A percentile compares a stretch with the other conserved stretches of the same genome.
These are phyloP conservation scores for Panopea generosa DNA, from an alignment of 2,888 invertebrate genomes.

Conservation along the genomic window DNA sequence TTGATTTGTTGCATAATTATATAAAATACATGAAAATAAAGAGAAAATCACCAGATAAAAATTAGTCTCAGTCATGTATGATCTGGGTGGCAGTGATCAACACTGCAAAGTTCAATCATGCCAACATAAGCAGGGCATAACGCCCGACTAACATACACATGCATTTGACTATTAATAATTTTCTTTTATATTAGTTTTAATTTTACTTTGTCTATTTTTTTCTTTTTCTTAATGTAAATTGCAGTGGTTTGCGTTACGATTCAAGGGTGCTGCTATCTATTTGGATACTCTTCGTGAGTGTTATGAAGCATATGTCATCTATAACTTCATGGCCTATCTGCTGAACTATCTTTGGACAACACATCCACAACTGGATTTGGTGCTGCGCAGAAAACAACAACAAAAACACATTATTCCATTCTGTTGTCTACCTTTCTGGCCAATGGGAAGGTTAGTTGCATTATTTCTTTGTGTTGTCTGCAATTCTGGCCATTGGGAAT, in stretches of 20 bases:
- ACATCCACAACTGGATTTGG: constrained; percentile 92
- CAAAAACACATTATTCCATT: constrained; percentile 96
- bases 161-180: too few species aligned
- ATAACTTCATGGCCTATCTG: constrained; percentile 98
- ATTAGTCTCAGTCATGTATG: too few species aligned
- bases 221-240: too few species aligned
- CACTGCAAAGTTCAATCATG: too few species aligned
- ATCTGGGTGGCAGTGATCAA: too few species aligned
- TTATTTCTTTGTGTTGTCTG: constrained; percentile 94
- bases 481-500: constrained; percentile 97
- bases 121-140: too few species aligned
- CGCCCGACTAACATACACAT: too few species aligned
- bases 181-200: too few species aligned
- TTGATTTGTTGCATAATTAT: too few species aligned
- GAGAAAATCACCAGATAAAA: too few species aligned
- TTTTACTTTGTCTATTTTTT: too few species aligned
- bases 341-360: constrained; percentile 95
- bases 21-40: too few species aligned
- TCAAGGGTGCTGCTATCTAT: constrained; percentile 95
- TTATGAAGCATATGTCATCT: constrained; percentile 99
- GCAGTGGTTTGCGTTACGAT: constrained; percentile 94
- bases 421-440: constrained; percentile 95
- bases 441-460: constrained; percentile 93
- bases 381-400: constrained; percentile 89
- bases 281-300: constrained; percentile 97